Evolutionary conservation across 2,113 vertebrate genomes (phyloP).

Genomic region (Eidolon helvum): DNA sequence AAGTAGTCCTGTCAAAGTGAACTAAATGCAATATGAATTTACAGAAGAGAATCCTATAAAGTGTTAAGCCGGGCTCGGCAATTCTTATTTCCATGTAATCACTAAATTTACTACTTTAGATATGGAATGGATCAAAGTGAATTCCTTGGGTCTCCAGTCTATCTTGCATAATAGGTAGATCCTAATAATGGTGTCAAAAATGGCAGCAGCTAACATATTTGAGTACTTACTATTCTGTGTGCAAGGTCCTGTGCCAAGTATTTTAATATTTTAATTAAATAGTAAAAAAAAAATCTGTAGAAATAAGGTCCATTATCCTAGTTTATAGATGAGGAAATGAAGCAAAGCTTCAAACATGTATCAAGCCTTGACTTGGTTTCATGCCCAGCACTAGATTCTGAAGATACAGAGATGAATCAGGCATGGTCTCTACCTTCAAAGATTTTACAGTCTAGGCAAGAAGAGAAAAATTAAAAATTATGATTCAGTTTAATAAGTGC

Average conservation of each 20-base stretch:
- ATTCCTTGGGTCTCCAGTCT: neutral
- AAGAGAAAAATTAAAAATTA: neutral
- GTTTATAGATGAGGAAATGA: neutral
- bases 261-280: constrained; percentile 40
- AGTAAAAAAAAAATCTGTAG: neutral
- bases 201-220: neutral
- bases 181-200: neutral
- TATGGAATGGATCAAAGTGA: neutral
- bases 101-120: neutral
- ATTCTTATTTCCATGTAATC: neutral
- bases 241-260: neutral
- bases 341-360: neutral
- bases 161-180: neutral
- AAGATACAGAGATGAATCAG: neutral
- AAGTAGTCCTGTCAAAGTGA: neutral
- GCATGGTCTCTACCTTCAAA: neutral
- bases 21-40: neutral
- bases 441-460: neutral
- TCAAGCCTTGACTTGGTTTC: neutral
- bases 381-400: neutral
- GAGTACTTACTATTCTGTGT: neutral
- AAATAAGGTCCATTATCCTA: neutral
- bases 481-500: neutral
- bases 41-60: neutral
- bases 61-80: neutral